phyloP scores from a whole-genome alignment of 2,113 vertebrate genomes.

The Chloebia gouldiae region DNA sequence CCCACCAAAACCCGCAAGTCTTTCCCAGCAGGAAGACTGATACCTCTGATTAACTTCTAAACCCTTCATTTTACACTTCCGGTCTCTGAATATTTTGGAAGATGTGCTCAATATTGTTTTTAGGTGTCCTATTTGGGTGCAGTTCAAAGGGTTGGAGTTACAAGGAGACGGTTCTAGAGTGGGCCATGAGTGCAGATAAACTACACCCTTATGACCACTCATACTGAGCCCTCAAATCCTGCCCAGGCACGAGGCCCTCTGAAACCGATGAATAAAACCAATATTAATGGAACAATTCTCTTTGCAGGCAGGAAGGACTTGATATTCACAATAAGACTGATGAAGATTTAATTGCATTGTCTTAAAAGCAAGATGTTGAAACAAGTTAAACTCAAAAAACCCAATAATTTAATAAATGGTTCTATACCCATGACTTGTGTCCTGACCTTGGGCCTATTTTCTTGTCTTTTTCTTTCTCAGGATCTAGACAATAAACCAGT shows the following conservation, averaged over 20 bases:
- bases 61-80: neutral
- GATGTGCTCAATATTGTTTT: neutral
- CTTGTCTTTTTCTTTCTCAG: neutral
- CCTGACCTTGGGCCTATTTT: neutral
- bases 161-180: neutral
- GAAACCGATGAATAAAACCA: neutral
- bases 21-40: neutral
- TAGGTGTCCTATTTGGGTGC: neutral
- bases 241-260: neutral
- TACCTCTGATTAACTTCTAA: neutral
- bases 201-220: rapidly evolving
- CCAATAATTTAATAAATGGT: neutral
- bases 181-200: neutral
- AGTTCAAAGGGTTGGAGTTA: neutral
- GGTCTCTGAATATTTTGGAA: neutral
- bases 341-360: neutral
- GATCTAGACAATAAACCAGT: neutral
- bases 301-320: neutral
- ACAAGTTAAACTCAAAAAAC: neutral
- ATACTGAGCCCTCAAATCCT: neutral
- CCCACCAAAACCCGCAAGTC: neutral
- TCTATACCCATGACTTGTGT: neutral
- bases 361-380: neutral
- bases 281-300: neutral
- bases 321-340: neutral